These are phyloP conservation scores for Willisornis vidua DNA, from an alignment of 2,113 vertebrate species.

Conservation along the genomic window DNA sequence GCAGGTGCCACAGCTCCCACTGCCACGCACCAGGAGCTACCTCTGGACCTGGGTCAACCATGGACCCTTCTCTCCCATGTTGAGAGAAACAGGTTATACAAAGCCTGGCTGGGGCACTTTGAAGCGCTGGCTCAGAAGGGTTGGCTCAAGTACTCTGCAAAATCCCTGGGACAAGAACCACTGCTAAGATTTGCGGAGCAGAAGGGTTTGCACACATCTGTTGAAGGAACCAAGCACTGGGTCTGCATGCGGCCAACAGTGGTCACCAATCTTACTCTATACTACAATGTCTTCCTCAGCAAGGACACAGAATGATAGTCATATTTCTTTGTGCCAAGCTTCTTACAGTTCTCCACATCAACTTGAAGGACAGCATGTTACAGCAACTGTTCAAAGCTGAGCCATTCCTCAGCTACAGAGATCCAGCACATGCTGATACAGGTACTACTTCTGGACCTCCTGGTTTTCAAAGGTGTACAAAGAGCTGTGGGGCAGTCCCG, in stretches of 20 bases:
- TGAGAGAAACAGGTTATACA: fast-evolving
- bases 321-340: background rate
- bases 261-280: background rate
- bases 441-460: background rate
- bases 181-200: fast-evolving
- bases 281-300: background rate
- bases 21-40: fast-evolving
- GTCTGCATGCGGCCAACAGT: fast-evolving
- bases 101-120: background rate
- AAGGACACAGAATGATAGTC: background rate
- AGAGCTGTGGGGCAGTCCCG: background rate
- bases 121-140: background rate
- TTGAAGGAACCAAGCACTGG: background rate
- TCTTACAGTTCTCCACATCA: background rate
- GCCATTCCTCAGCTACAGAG: background rate
- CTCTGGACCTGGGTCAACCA: background rate
- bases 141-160: background rate
- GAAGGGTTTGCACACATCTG: background rate
- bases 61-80: fast-evolving
- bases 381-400: background rate
- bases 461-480: background rate
- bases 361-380: background rate
- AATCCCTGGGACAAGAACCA: background rate
- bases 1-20: background rate
- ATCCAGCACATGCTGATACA: fast-evolving